A percentile compares a stretch with the other conserved stretches of the same genome.
These are phyloP conservation scores for Xenopus petersii DNA, from an alignment of 2,797 vertebrate genomes.

Conservation along the genomic window DNA sequence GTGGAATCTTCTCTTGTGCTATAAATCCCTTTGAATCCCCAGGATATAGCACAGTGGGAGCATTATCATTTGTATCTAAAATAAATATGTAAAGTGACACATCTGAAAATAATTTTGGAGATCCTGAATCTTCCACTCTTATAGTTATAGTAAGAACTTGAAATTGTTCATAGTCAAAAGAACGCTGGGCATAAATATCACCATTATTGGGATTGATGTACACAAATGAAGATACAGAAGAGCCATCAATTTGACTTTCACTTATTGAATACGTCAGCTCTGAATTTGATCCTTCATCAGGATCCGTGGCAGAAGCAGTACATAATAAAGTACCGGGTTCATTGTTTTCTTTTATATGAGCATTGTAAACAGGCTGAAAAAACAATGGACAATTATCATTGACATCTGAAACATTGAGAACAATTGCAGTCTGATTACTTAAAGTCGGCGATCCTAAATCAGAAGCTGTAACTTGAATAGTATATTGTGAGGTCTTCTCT, in stretches of 20 bases:
- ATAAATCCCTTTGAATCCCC: conserved; percentile 5
- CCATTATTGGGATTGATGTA: conserved; percentile 29
- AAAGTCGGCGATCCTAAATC: conserved; percentile 32
- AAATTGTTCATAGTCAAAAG: conserved; percentile 37
- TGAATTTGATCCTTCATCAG: conserved; percentile 29
- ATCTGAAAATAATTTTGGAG: conserved; percentile 27
- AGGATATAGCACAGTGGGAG: conserved; percentile 14
- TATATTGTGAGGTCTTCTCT: conserved; percentile 32
- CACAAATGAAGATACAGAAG: conserved; percentile 31
- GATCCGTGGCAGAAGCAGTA: conserved; percentile 20
- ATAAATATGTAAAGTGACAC: conserved; percentile 25
- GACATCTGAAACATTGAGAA: conserved; percentile 30
- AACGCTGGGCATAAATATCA: conserved; percentile 27
- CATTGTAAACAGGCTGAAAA: conserved; percentile 21
- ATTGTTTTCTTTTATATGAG: conserved; percentile 27
- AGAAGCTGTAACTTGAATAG: conserved; percentile 19
- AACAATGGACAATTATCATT: conserved; percentile 34
- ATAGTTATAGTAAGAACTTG: neutral
- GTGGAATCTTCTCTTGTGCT: conserved; percentile 11
- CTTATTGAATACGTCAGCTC: conserved; percentile 20
- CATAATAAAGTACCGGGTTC: conserved; percentile 17
- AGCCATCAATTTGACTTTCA: conserved; percentile 21
- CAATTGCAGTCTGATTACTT: conserved; percentile 13
- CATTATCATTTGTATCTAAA: conserved; percentile 27
- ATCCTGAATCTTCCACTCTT: conserved; percentile 27